Evolutionary conservation across 2,797 vertebrate genomes (phyloP), one percentile per base, ranked within the genome.

Genomic region (Xenentodon cancila): DNA sequence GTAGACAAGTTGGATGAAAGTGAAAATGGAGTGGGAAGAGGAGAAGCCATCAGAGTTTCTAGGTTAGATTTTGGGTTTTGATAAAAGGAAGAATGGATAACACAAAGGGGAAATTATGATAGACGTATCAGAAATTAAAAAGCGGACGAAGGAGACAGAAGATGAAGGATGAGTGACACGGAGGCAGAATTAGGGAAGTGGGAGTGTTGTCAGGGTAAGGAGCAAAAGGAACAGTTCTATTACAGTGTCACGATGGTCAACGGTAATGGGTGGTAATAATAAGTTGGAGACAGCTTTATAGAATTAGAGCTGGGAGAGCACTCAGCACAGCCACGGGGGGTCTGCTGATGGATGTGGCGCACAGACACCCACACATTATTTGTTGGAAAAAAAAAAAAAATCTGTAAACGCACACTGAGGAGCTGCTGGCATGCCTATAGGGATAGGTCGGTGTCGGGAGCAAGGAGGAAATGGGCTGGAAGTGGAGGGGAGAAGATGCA

Each of bases 241-340:
- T 81, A 80, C 62, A 59, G 74, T 75, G 81, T 73, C 64, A 65
- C 70, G 65, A 66, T 59, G 69, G 87, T 84, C 78, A 80, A 70
- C 46, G 27, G 52, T 88, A 82, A 84, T 84, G 72, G 77, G 34
- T 48, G 50, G 60, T 86, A 87, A 87, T 88, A 83, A 84, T 81
- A 84, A 80, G 75, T 75, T 81, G 62, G 66, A 77, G 79, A 81
- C 73, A 65, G 84, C 80, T 70, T 87, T 75, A 80, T 73, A 67
- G 80, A 84, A 72, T 76, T 58, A 54, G 67, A 81, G 79, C 73
- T 52, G 49, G 63, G 73, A 84, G 73, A 81, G 66, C 82, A 85
- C 77, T 86, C 75, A 48, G 61, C 37, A 44, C 44, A 76, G 80
- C 84, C 79, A 79, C 81, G 59, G 77, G 81, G 68, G 78, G 75